phyloP scores from a whole-genome alignment of 1,140 invertebrate species.

The Drosophila nigrodunni region DNA sequence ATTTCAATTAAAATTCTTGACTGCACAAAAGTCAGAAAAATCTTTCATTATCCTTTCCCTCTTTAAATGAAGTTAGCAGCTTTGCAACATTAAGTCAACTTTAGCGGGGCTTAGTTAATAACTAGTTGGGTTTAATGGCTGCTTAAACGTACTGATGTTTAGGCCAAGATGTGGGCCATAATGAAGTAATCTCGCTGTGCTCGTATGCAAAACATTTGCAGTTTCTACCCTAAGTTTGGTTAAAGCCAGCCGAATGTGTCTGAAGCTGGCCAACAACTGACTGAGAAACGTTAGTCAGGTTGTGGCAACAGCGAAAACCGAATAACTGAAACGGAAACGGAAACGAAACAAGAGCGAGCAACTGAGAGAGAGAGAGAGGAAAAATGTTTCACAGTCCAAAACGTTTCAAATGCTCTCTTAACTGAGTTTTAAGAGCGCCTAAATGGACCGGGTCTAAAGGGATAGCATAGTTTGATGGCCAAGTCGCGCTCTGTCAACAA shows the following conservation, averaged over 20 bases:
- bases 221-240: background rate
- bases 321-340: slow-evolving; percentile 9
- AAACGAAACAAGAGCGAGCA: slow-evolving; percentile 18
- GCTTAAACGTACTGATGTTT: background rate
- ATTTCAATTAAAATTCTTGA: no score
- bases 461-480: slow-evolving; percentile 12
- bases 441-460: background rate
- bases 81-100: no score
- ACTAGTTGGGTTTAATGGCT: background rate
- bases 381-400: slow-evolving; percentile 36
- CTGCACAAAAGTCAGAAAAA: no score
- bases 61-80: no score
- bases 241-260: slow-evolving; percentile 29
- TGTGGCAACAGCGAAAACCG: slow-evolving; percentile 5
- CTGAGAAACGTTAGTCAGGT: background rate
- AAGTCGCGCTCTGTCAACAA: slow-evolving; percentile 36
- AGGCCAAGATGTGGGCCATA: background rate
- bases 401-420: slow-evolving; percentile 32
- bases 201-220: background rate
- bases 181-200: background rate
- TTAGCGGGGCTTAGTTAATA: no score
- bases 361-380: no score
- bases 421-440: slow-evolving; percentile 34
- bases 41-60: no score
- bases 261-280: slow-evolving; percentile 49